Conservation (phyloP, 2,888 invertebrate species). For the Smittia aterrima region DNA sequence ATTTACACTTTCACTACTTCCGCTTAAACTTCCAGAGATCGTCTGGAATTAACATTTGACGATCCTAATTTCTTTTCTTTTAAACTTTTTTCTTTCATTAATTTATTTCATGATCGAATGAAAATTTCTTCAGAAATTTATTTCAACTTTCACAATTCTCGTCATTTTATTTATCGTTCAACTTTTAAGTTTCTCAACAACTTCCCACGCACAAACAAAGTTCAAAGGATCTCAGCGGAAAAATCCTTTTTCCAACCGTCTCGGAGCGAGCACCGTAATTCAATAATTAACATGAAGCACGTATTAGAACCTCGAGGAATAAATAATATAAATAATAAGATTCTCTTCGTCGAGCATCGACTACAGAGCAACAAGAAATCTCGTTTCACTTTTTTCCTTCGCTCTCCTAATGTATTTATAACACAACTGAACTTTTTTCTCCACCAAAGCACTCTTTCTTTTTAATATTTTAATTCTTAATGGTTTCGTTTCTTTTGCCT, state of each 20-base stretch:
- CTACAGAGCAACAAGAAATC: background rate
- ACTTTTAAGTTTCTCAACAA: background rate
- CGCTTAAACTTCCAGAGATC: constrained; percentile 3
- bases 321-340: constrained; percentile 40
- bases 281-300: constrained; percentile 39
- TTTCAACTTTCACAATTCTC: background rate
- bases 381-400: constrained; percentile 39
- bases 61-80: background rate
- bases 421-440: constrained; percentile 38
- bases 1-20: constrained; percentile 27
- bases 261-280: constrained; percentile 39
- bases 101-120: background rate
- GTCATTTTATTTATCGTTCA: background rate
- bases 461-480: constrained; percentile 39
- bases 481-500: constrained; percentile 23
- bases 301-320: constrained; percentile 38
- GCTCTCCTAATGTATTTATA: constrained; percentile 39
- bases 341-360: constrained; percentile 39
- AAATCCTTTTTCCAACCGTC: constrained; percentile 38
- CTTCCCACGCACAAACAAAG: background rate
- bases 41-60: constrained; percentile 32
- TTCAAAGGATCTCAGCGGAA: background rate
- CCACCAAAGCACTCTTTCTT: constrained; percentile 28
- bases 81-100: background rate
- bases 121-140: background rate